These are phyloP conservation scores for Danaus chrysippus DNA, from an alignment of 2,888 invertebrate genomes.

Conservation along the genomic window DNA sequence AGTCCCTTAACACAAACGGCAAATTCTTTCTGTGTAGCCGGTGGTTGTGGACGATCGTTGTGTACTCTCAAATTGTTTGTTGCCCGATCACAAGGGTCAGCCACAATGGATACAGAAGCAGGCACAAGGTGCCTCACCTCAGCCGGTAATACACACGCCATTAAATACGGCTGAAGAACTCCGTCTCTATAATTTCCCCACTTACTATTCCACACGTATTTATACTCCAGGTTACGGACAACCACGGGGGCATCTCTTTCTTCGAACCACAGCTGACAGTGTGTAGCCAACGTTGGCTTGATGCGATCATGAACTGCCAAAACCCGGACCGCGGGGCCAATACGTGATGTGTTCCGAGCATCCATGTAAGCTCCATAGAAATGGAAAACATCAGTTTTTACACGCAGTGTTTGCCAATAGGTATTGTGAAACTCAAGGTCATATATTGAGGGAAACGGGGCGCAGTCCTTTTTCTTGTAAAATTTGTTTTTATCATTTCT, in stretches of 20 bases:
- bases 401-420: conserved; percentile 93
- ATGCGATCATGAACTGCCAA: conserved; percentile 94
- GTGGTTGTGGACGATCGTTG: conserved; percentile 82
- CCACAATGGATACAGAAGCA: conserved; percentile 91
- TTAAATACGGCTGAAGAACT: conserved; percentile 93
- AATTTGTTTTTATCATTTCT: conserved; percentile 86
- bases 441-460: conserved; percentile 92
- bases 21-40: conserved; percentile 84
- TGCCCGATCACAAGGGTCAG: conserved; percentile 90
- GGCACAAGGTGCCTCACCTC: conserved; percentile 85
- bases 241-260: conserved; percentile 89
- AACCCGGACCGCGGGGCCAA: conserved; percentile 91
- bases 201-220: conserved; percentile 95
- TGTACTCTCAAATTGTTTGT: conserved; percentile 91
- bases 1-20: conserved; percentile 96
- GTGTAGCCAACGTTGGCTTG: conserved; percentile 88
- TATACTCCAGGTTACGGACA: conserved; percentile 91
- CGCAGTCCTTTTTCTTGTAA: conserved; percentile 85
- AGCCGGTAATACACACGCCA: conserved; percentile 92
- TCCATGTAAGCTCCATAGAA: conserved; percentile 95
- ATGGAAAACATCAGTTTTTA: conserved; percentile 93
- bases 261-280: conserved; percentile 94
- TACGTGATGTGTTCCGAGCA: conserved; percentile 84
- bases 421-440: conserved; percentile 95
- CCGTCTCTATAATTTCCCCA: conserved; percentile 97